Evolutionary conservation across 2,888 invertebrate species (phyloP), one percentile per base, ranked within the genome.

Genomic region (Nasonovia ribisnigri): DNA sequence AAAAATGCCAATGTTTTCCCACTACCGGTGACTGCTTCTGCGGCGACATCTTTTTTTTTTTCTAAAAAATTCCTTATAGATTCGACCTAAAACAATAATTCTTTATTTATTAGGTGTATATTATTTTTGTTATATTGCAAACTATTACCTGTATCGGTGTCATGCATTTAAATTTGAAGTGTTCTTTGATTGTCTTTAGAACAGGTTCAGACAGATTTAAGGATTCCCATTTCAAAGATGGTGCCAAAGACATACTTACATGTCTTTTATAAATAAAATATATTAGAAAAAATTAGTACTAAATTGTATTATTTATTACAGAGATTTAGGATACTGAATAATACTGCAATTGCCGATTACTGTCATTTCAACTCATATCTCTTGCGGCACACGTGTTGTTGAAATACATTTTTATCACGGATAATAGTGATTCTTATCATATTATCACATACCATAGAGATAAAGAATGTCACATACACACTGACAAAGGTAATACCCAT

Each of bases 21-120:
- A 95, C 99, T 99, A 8, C 99, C 99, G 1, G 99, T 99, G 0
- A 99, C 98, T 8, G 99, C 99, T 96, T 99, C 99, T 0, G 98
- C 99, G 0, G 98, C 99, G 29, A 99, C 99, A 96, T 99, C 99
- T 96, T 99, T 99, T 95, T 98, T 98, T 20, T 97, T 97, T 92
- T 99, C 96, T 92, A 99, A 96, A 92, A 99, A 96, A 90, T 94
- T 94, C n/a, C 95, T 95, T 57, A 95, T 95, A 91, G 95, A 95
- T 87, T 95, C 95, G 16, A 95, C 95, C 95, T 95, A 95, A 36
- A 94, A 57, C 26, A 92, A 93, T 42, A 36, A 67, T 54, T 24
- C 3, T 42, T 26, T n/a, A 86, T 43, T 92, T 13, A 48, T 51
- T 43, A 60, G n/a, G 8, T 77, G 36, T 16, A 8, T 36, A 36